A percentile compares a stretch with the other conserved stretches of the same genome.
These are phyloP conservation scores for Xenus cinereus DNA, from an alignment of 2,113 vertebrate genomes.

Conservation along the genomic window DNA sequence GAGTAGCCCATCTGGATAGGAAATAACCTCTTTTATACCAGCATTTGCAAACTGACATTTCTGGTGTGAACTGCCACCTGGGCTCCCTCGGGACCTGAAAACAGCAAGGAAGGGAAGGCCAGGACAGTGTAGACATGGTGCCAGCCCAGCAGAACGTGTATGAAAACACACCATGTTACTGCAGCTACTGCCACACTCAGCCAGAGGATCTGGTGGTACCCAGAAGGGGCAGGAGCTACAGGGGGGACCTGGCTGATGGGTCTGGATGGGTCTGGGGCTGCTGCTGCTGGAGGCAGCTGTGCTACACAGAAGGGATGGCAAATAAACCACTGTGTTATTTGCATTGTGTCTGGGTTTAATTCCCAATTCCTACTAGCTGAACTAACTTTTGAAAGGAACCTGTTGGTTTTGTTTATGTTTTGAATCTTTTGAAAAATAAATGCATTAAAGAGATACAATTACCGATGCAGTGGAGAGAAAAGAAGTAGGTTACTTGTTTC, in stretches of 20 bases:
- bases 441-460: not conserved
- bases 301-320: not conserved
- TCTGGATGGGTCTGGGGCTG: not conserved
- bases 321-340: not conserved
- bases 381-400: not conserved
- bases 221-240: not conserved
- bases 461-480: not conserved
- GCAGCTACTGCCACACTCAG: not conserved
- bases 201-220: not conserved
- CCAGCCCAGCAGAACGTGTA: not conserved
- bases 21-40: not conserved
- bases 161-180: fast-evolving
- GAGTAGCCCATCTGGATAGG: not conserved
- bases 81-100: not conserved
- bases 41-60: not conserved
- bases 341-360: not conserved
- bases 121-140: not conserved
- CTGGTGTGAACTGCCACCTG: not conserved
- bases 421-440: not conserved
- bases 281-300: not conserved
- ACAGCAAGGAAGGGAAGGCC: not conserved
- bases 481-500: not conserved
- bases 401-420: not conserved
- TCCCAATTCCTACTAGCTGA: not conserved
- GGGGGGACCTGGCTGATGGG: not conserved